Evolutionary conservation across 2,888 invertebrate species (phyloP).

Genomic region (Drosophila ustulata): DNA sequence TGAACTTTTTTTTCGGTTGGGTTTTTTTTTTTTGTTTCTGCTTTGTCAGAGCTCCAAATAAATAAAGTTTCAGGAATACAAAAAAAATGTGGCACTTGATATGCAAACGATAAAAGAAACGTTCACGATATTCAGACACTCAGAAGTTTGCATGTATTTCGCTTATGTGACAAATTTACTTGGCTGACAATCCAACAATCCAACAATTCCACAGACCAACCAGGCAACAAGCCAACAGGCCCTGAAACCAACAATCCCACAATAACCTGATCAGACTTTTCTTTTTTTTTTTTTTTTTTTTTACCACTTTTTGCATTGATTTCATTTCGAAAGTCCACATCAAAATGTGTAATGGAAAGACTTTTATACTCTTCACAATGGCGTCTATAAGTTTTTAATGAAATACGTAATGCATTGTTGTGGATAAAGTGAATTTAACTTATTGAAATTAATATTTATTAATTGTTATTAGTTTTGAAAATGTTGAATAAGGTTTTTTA

Average conservation of each 20-base stretch:
- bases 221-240: conserved; percentile 16
- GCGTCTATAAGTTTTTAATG: not conserved
- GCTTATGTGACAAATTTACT: conserved; percentile 40
- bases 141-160: conserved; percentile 9
- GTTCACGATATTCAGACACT: not conserved
- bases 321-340: conserved; percentile 31
- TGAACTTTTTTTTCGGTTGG: conserved; percentile 2
- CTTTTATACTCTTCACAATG: not conserved
- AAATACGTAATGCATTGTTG: not conserved
- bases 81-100: conserved; percentile 47
- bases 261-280: conserved; percentile 34
- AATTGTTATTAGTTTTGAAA: no score
- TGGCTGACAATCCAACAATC: conserved; percentile 18
- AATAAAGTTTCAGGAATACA: conserved; percentile 17
- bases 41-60: conserved; percentile 41
- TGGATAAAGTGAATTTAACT: no score
- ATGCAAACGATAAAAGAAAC: conserved; percentile 45
- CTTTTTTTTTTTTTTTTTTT: not conserved
- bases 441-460: no score
- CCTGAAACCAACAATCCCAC: conserved; percentile 13
- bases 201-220: not conserved
- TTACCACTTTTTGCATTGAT: conserved; percentile 20
- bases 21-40: conserved; percentile 23
- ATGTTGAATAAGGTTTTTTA: no score
- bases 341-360: not conserved